Percentiles rank a stretch among this genome's conserved stretches.
These are phyloP conservation scores for Montipora sp. DNA, from an alignment of 64 coral and sea anemone species.

Conservation along the genomic window DNA sequence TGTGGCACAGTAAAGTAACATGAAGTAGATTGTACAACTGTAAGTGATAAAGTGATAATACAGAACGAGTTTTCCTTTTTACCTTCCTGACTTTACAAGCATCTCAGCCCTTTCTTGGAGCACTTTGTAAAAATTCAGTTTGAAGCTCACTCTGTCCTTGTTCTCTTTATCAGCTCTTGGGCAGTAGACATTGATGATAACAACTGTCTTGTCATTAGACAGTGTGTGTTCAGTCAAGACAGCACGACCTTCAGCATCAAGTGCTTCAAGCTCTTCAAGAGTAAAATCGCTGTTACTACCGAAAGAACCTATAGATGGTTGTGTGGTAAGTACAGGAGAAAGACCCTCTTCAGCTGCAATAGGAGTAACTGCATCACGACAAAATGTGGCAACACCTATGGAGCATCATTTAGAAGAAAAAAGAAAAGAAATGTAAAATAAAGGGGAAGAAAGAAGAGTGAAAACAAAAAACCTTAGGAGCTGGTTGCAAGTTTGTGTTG, in stretches of 20 bases:
- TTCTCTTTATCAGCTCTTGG: slow-evolving; percentile 94
- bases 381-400: slow-evolving; percentile 90
- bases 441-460: no score
- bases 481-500: no score
- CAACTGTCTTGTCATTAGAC: slow-evolving; percentile 43
- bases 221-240: slow-evolving; percentile 83
- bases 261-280: slow-evolving; percentile 62
- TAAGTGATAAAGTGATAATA: no score
- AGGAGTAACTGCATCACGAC: slow-evolving; percentile 77
- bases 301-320: slow-evolving; percentile 70
- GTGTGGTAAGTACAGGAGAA: slow-evolving; percentile 20
- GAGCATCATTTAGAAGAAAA: neutral
- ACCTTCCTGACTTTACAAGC: slow-evolving; percentile 83
- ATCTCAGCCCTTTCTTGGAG: slow-evolving; percentile 76
- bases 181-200: slow-evolving; percentile 96
- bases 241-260: slow-evolving; percentile 88
- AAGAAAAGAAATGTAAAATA: neutral
- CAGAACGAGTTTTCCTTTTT: neutral
- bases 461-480: no score
- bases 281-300: slow-evolving; percentile 70
- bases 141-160: slow-evolving; percentile 93
- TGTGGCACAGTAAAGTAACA: neutral
- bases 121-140: slow-evolving; percentile 87
- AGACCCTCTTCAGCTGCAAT: slow-evolving; percentile 88
- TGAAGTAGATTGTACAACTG: no score